These are phyloP conservation scores for Todiramphus chloris DNA, from an alignment of 2,113 vertebrate genomes.

Conservation along the genomic window DNA sequence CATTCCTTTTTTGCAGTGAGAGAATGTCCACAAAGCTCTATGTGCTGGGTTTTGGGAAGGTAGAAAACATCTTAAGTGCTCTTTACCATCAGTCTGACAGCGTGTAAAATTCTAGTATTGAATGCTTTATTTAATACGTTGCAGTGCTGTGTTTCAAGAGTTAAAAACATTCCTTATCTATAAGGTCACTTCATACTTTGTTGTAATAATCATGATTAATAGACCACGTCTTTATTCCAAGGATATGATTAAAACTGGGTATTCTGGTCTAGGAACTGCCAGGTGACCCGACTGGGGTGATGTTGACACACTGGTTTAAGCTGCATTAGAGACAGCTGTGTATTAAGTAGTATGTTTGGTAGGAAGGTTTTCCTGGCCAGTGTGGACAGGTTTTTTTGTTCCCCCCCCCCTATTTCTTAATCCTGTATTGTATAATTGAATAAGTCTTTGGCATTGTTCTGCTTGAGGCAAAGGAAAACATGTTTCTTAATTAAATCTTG, in stretches of 20 bases:
- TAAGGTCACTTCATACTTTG: not conserved
- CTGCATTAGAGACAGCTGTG: not conserved
- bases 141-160: not conserved
- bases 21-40: not conserved
- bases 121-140: not conserved
- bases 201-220: not conserved
- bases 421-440: not conserved
- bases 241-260: not conserved
- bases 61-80: not conserved
- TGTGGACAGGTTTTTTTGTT: not conserved
- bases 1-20: not conserved
- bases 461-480: not conserved
- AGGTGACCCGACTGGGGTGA: not conserved
- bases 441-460: not conserved
- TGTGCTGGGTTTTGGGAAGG: not conserved
- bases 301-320: not conserved
- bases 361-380: not conserved
- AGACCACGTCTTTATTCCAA: not conserved
- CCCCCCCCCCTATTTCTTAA: not conserved
- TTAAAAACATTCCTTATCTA: not conserved
- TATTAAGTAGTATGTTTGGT: not conserved
- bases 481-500: slow-evolving; percentile 17
- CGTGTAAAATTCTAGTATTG: not conserved
- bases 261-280: not conserved
- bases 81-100: not conserved